These are phyloP conservation scores for Nicator chloris DNA, from an alignment of 2,113 vertebrate species.

Conservation along the genomic window DNA sequence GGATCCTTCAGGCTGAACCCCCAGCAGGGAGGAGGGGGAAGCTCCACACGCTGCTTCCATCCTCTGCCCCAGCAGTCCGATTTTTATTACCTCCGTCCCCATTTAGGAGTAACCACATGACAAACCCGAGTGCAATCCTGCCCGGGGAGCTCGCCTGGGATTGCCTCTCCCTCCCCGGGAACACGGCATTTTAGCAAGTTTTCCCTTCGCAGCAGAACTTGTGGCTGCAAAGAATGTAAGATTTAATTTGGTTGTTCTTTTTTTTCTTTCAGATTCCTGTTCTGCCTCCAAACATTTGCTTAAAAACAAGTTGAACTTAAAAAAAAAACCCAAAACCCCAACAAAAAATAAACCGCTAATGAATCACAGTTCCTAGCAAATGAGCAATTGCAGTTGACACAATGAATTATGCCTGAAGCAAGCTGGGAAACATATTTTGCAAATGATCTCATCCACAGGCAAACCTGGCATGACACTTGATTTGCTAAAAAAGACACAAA, in stretches of 20 bases:
- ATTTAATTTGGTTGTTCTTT: no score
- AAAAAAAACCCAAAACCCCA: background rate
- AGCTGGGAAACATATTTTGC: constrained; percentile 64
- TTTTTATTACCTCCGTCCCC: constrained; percentile 32
- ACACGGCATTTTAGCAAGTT: background rate
- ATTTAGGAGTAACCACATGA: constrained; percentile 18
- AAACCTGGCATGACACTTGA: constrained; percentile 60
- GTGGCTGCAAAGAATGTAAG: background rate
- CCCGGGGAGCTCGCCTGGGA: background rate
- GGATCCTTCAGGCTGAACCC: background rate
- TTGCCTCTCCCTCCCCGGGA: background rate
- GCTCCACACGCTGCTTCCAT: background rate
- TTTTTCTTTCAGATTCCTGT: background rate
- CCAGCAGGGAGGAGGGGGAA: background rate
- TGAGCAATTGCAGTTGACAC: constrained; percentile 61
- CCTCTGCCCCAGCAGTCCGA: background rate
- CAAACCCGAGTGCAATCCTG: background rate
- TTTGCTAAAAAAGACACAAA: constrained; percentile 62
- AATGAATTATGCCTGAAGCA: constrained; percentile 54
- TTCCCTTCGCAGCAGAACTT: background rate
- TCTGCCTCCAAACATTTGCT: constrained; percentile 28
- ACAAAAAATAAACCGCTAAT: constrained; percentile 14
- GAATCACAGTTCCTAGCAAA: constrained; percentile 39
- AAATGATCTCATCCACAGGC: constrained; percentile 69
- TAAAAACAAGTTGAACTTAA: constrained; percentile 6